Conservation (phyloP, 2,888 invertebrate genomes). For the Hydriomena furcata region DNA sequence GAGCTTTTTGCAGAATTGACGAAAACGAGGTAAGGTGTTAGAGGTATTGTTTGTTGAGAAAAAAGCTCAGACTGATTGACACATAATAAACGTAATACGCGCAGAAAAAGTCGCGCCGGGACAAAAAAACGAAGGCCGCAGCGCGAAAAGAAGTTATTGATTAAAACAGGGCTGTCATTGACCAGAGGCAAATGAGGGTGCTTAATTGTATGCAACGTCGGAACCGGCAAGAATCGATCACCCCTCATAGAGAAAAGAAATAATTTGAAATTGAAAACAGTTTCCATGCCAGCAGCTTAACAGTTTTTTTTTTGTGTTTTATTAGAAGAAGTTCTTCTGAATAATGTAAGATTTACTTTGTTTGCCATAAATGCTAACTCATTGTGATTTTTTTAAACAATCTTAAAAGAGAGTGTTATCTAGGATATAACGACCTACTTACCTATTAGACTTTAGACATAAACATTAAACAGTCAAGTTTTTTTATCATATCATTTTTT, state of each 20-base stretch:
- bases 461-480: too few species aligned
- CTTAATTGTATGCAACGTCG: conserved; percentile 78
- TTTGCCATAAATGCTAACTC: too few species aligned
- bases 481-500: too few species aligned
- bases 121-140: conserved; percentile 81
- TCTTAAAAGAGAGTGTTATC: too few species aligned
- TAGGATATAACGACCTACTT: too few species aligned
- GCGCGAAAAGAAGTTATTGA: conserved; percentile 83
- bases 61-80: conserved; percentile 69
- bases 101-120: conserved; percentile 81
- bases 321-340: too few species aligned
- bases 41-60: conserved; percentile 46
- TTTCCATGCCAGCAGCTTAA: conserved; percentile 35
- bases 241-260: conserved; percentile 44
- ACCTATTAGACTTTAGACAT: too few species aligned
- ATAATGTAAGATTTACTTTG: not conserved
- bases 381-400: too few species aligned
- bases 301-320: too few species aligned
- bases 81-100: conserved; percentile 78
- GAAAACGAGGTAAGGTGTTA: conserved; percentile 64
- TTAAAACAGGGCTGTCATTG: conserved; percentile 82
- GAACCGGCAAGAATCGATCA: conserved; percentile 62
- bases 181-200: conserved; percentile 83
- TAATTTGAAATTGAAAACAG: conserved; percentile 49
- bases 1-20: conserved; percentile 73